A percentile compares a stretch with the other conserved stretches of the same genome.
phyloP scores from a whole-genome alignment of 1,140 invertebrate species.

The Doryteuthis pealeii region DNA sequence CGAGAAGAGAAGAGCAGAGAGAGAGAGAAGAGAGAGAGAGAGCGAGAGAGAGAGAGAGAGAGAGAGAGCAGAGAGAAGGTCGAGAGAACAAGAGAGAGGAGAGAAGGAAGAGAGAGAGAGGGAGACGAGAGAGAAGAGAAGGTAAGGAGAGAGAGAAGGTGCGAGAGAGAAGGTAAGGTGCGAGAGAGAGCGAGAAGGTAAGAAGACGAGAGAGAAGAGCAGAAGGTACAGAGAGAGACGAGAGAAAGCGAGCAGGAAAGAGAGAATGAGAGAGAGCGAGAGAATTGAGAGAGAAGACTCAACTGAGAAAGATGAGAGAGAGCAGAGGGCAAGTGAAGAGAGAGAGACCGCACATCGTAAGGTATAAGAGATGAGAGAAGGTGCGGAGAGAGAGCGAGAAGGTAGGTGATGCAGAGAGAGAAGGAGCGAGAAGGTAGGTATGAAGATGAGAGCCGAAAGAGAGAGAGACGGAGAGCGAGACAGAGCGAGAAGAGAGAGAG shows the following conservation, averaged over 20 bases:
- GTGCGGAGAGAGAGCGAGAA: no score
- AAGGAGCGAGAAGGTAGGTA: no score
- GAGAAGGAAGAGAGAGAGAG: neutral
- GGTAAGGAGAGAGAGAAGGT: neutral
- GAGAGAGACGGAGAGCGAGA: no score
- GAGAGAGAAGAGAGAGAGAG: slow-evolving; percentile 5
- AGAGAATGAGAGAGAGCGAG: neutral
- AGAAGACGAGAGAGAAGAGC: neutral
- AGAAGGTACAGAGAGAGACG: neutral
- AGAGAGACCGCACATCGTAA: no score
- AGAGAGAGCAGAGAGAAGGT: neutral
- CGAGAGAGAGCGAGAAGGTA: neutral
- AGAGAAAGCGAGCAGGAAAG: neutral
- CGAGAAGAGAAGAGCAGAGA: neutral
- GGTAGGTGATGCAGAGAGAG: no score
- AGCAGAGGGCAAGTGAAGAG: no score
- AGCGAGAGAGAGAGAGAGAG: neutral
- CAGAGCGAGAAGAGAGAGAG: no score
- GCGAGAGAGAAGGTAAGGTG: neutral
- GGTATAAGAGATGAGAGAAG: no score
- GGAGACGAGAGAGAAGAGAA: neutral
- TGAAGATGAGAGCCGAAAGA: no score
- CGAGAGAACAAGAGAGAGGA: neutral
- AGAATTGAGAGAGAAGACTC: no score
- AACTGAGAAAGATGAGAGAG: no score